These are phyloP conservation scores for Cephalotes varians DNA, from an alignment of 2,888 invertebrate species.

Conservation along the genomic window DNA sequence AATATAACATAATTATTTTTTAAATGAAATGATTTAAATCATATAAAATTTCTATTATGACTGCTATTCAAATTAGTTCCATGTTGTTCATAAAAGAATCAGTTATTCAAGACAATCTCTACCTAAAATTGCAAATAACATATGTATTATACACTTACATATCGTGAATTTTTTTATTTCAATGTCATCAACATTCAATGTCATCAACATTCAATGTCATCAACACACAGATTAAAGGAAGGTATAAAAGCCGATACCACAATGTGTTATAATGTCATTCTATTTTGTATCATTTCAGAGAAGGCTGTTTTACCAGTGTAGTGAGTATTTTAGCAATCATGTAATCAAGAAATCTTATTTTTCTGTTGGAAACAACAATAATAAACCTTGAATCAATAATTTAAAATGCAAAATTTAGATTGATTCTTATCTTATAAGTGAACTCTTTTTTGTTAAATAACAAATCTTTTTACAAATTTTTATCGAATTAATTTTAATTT, in stretches of 20 bases:
- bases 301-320: conserved; percentile 61
- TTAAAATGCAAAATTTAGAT: not conserved
- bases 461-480: not conserved
- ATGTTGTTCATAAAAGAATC: too few relatives aligned
- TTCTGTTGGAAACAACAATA: not conserved
- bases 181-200: not conserved
- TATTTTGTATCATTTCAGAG: conserved; percentile 78
- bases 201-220: not conserved
- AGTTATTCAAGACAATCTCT: too few relatives aligned
- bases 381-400: not conserved
- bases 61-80: too few relatives aligned
- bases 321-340: conserved; percentile 58
- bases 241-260: conserved; percentile 73
- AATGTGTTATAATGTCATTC: conserved; percentile 79
- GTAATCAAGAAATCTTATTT: not conserved
- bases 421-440: not conserved
- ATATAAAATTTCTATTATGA: too few relatives aligned
- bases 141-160: too few relatives aligned
- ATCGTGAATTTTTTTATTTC: not conserved
- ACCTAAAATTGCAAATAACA: too few relatives aligned
- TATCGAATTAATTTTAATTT: not conserved
- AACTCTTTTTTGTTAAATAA: not conserved
- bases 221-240: not conserved
- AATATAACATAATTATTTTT: too few relatives aligned
- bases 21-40: too few relatives aligned